Evolutionary conservation across 1,140 invertebrate genomes (phyloP), one percentile per base, ranked within the genome.

Genomic region (Hylyphantes graminicola): DNA sequence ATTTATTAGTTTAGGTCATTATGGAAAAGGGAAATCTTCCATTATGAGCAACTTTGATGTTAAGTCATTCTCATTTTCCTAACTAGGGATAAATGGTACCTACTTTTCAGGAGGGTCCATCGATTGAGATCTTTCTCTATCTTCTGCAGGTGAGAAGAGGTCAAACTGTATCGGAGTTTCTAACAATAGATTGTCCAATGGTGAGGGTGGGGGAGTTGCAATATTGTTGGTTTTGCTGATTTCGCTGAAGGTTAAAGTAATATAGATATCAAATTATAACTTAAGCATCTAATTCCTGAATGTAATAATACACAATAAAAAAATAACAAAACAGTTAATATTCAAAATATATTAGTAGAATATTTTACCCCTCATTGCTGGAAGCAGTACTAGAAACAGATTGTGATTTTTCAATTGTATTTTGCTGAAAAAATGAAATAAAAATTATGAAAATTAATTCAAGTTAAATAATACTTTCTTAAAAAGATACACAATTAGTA

Each of bases 91-190:
- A n/a, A n/a, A 3, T 13, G 17, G 7, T n/a, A 82, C 55, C 75
- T 17, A 82, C 80, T n/a, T 72, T 74, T 82, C 11, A 55, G 80
- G 80, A 17, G 80, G 80, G 65, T 82, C 80, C 80, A 82, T 82
- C 4, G 80, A 82, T 65, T 82, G 17, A 63, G 80, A 82, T 55
- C 80, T 21, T 51, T 82, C 80, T 51, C 72, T 63, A 19, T 86
- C 85, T 48, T 82, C 83, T 21, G 86, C 57, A 51, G 85, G 85
- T 35, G 85, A 86, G 55, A 86, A 79, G 6, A 86, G 48, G 63
- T 86, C 85, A 78, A 86, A 86, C 50, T 86, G 85, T 48, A 86
- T 86, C 7, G 85, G 85, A 57, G 74, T 83, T 64, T 86, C 82
- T 48, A 83, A 21, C 8, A 86, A 53, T 21, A 85, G 72, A 70